These are phyloP conservation scores for Zonotrichia leucophrys DNA, from an alignment of 2,113 vertebrate species.

Conservation along the genomic window DNA sequence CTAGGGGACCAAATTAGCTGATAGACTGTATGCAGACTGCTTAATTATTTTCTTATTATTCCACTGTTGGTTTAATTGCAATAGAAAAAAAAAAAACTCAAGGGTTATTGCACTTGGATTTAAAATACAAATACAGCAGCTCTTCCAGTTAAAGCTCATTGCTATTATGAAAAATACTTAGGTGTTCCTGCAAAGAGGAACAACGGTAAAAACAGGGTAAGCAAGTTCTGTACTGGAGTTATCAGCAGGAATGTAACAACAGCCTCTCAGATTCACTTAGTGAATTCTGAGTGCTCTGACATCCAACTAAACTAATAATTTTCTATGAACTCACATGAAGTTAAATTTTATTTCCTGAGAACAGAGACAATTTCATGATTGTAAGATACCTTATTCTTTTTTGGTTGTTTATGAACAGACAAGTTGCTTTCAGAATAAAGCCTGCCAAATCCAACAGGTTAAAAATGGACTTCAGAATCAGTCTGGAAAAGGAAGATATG, in stretches of 20 bases:
- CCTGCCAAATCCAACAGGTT: neutral
- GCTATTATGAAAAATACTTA: neutral
- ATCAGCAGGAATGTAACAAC: neutral
- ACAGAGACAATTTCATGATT: neutral
- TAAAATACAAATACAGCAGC: neutral
- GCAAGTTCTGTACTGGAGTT: neutral
- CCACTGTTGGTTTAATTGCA: neutral
- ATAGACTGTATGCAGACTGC: neutral
- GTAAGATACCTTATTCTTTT: neutral
- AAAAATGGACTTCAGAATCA: neutral
- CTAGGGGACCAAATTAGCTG: neutral
- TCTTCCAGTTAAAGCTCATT: neutral
- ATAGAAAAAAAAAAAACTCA: neutral
- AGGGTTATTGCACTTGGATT: neutral
- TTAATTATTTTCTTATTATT: neutral
- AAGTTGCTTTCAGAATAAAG: neutral
- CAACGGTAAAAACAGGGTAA: neutral
- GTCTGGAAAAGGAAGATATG: neutral
- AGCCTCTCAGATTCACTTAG: neutral
- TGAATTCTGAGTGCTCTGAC: neutral
- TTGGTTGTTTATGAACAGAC: neutral
- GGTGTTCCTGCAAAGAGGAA: neutral
- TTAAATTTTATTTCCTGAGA: neutral
- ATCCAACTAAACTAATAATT: neutral
- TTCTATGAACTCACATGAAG: neutral